Percentiles rank a stretch among this genome's conserved stretches.
Evolutionary conservation across 2,888 invertebrate genomes (phyloP).

Genomic region (Nomada flava): DNA sequence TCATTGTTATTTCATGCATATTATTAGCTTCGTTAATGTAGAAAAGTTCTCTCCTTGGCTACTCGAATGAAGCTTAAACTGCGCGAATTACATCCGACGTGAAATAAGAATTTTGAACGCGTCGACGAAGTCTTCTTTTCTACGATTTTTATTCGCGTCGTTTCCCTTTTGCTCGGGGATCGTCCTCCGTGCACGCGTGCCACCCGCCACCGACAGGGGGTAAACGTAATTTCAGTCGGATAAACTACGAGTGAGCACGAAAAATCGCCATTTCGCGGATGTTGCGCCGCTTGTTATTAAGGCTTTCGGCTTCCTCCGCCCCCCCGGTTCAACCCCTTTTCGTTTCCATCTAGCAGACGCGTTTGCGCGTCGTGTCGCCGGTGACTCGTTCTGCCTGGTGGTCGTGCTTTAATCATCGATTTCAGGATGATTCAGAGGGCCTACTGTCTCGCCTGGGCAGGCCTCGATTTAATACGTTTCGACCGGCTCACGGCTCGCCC

Average conservation of each 20-base stretch:
- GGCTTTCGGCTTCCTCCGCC: constrained; percentile 57
- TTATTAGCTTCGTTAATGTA: too few species aligned
- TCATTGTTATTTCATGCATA: neutral
- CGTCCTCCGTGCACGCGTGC: constrained; percentile 39
- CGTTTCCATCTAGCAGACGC: constrained; percentile 21
- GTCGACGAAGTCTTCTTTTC: neutral
- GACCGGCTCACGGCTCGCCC: constrained; percentile 40
- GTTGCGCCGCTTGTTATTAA: constrained; percentile 73
- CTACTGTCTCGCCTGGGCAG: constrained; percentile 52
- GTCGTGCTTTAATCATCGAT: constrained; percentile 63
- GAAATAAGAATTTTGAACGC: neutral
- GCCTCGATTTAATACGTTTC: constrained; percentile 49
- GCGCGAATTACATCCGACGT: neutral
- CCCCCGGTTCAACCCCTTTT: constrained; percentile 8
- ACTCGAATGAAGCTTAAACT: too few species aligned
- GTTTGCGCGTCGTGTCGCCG: constrained; percentile 44
- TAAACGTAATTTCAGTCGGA: constrained; percentile 76
- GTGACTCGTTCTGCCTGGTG: constrained; percentile 33
- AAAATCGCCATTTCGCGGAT: constrained; percentile 78
- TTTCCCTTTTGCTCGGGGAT: constrained; percentile 28
- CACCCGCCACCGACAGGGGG: constrained; percentile 56
- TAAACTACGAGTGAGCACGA: constrained; percentile 77
- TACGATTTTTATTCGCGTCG: constrained; percentile 38
- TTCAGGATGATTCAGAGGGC: constrained; percentile 63
- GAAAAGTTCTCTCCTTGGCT: too few species aligned